phyloP scores from a whole-genome alignment of 1,140 invertebrate species.

The Liolophura sinensis region DNA sequence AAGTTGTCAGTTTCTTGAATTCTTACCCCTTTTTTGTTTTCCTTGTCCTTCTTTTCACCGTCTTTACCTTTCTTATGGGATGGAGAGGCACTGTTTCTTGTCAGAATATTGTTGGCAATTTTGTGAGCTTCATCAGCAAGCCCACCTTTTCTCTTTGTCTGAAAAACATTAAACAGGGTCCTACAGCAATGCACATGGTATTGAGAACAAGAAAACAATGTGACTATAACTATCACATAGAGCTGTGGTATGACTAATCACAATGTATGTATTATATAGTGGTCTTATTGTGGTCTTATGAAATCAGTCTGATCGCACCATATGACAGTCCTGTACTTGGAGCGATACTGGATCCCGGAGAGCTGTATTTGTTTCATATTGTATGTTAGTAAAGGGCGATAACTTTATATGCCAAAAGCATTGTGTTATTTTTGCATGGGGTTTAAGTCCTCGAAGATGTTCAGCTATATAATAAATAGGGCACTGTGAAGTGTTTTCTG shows the following conservation, averaged over 20 bases:
- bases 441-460: too few relatives aligned
- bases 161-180: constrained; percentile 3
- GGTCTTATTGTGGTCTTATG: too few relatives aligned
- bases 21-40: constrained; percentile 54
- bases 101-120: constrained; percentile 44
- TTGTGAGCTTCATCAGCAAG: constrained; percentile 48
- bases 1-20: neutral
- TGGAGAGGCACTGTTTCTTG: constrained; percentile 39
- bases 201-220: neutral
- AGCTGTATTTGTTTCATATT: too few relatives aligned
- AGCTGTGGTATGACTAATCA: neutral
- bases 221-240: constrained; percentile 6
- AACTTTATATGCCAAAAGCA: too few relatives aligned
- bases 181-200: neutral
- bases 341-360: too few relatives aligned
- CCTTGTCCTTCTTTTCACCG: constrained; percentile 48
- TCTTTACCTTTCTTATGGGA: constrained; percentile 50
- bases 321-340: too few relatives aligned
- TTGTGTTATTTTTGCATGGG: too few relatives aligned
- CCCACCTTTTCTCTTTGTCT: constrained; percentile 50
- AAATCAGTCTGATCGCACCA: too few relatives aligned
- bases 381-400: too few relatives aligned
- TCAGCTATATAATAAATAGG: too few relatives aligned
- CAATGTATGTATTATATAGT: constrained; percentile 5
- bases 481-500: too few relatives aligned